Base-by-base conservation (phyloP, 92 coral and sea anemone species). In the Pocillopora meandrina region DNA sequence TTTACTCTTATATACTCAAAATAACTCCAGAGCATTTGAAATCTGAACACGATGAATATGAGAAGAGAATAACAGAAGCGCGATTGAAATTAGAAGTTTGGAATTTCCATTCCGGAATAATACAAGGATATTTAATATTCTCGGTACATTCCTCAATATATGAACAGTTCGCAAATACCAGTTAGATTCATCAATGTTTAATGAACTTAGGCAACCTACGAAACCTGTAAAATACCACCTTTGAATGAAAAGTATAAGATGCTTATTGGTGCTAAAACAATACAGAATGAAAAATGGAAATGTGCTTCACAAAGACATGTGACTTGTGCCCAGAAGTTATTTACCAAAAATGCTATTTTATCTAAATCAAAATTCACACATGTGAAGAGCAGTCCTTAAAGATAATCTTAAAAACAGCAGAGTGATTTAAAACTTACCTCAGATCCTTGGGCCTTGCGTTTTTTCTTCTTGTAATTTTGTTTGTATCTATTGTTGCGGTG, bases 381-480 rank as follows among this genome's bases (percentile, higher is more conserved):
- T 73, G 71, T 9, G 13, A 63, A 62, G 69, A 34, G 34, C 12
- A 61, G 10, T 61, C 16, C 71, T 23, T 12, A 23, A 62, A 49
- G 56, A 74, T 83, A 10, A 18, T 56, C 10, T 17, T 12, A 36
- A 67, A 61, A 16, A 2, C 42, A 21, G 5, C 17, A 62, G 26
- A 57, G 60, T 26, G 12, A 52, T 21, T 17, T 19, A 26, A 16
- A 65, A 73, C 95, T 35, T 83, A 94, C 98, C 73, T 92, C 98
- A 1, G 84, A 71, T 52, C 98, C 95, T 14, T 90, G 92, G 14
- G 98, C 93, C 69, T 90, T 85, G 57, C 95, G 93, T 79, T 93
- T 97, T 89, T 95, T 97, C 95, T 95, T 97, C 86, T 97, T 97
- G 84, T 97, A 97, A 87, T 93, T 97, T 80, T 97, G 99, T 82